Evolutionary conservation across 2,888 invertebrate species (phyloP).

Genomic region (Antitype chi): DNA sequence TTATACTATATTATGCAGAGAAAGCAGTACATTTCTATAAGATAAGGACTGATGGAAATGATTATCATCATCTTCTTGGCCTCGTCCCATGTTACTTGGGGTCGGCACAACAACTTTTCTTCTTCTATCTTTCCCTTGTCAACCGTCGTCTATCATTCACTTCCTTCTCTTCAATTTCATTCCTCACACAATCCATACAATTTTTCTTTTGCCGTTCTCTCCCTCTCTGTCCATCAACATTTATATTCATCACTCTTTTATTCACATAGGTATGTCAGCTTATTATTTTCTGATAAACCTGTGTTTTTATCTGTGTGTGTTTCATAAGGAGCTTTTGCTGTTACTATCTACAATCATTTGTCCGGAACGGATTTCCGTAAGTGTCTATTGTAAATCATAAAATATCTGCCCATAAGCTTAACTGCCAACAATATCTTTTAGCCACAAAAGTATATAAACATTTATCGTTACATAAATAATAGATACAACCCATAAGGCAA

Average conservation of each 20-base stretch:
- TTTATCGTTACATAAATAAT: slow-evolving; percentile 43
- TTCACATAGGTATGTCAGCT: neutral
- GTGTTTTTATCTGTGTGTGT: neutral
- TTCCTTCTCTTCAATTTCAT: neutral
- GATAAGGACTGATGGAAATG: neutral
- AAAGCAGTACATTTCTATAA: neutral
- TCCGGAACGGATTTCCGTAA: slow-evolving; percentile 28
- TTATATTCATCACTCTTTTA: neutral
- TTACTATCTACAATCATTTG: neutral
- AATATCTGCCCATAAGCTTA: slow-evolving; percentile 28
- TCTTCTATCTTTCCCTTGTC: neutral
- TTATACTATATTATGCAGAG: neutral
- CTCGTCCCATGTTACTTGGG: neutral
- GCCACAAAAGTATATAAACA: slow-evolving; percentile 32
- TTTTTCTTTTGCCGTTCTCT: neutral
- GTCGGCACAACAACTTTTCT: neutral
- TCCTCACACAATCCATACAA: neutral
- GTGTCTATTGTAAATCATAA: slow-evolving; percentile 46
- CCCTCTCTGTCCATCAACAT: neutral
- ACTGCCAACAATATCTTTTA: slow-evolving; percentile 24
- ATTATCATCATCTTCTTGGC: neutral
- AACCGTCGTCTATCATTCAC: neutral
- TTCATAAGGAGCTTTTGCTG: neutral
- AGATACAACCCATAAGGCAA: neutral
- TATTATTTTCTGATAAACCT: neutral